phyloP scores from a whole-genome alignment of 2,888 invertebrate genomes.

The Thecocarcelia acutangulata region DNA sequence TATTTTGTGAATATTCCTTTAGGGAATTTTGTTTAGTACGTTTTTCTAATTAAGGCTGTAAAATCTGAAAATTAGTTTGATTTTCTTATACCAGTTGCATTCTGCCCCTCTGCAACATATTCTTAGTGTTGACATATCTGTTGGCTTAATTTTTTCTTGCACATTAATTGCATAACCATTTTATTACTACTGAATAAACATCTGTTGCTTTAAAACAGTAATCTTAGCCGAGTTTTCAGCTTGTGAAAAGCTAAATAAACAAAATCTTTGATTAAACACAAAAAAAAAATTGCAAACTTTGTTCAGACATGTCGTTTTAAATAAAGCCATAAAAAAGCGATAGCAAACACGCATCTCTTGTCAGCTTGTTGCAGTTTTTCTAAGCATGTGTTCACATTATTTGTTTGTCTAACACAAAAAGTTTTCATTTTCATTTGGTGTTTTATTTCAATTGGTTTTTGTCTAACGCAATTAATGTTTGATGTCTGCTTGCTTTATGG shows the following conservation, averaged over 20 bases:
- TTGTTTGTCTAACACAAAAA: background rate
- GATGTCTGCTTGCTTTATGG: too few species aligned
- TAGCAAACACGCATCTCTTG: conserved; percentile 67
- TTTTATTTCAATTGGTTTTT: background rate
- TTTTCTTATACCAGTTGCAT: too few species aligned
- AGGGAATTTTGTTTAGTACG: too few species aligned
- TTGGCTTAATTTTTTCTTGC: conserved; percentile 25
- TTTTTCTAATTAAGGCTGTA: too few species aligned
- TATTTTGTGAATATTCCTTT: too few species aligned
- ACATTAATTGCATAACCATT: conserved; percentile 54
- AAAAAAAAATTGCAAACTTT: conserved; percentile 47
- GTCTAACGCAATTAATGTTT: background rate
- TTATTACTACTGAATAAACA: conserved; percentile 39
- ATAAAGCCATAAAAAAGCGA: conserved; percentile 67
- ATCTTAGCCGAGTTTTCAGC: conserved; percentile 31
- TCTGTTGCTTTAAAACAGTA: conserved; percentile 46
- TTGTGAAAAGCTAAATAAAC: conserved; percentile 9
- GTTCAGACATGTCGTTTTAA: conserved; percentile 61
- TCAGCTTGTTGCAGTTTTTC: conserved; percentile 28
- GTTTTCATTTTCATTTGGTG: background rate
- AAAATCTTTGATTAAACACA: conserved; percentile 13
- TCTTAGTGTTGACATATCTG: conserved; percentile 50
- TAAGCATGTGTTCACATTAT: background rate
- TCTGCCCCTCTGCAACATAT: background rate
- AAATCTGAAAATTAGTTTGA: too few species aligned